These are phyloP conservation scores for Tokudaia muenninki DNA, from an alignment of 2,797 vertebrate genomes.

Conservation along the genomic window DNA sequence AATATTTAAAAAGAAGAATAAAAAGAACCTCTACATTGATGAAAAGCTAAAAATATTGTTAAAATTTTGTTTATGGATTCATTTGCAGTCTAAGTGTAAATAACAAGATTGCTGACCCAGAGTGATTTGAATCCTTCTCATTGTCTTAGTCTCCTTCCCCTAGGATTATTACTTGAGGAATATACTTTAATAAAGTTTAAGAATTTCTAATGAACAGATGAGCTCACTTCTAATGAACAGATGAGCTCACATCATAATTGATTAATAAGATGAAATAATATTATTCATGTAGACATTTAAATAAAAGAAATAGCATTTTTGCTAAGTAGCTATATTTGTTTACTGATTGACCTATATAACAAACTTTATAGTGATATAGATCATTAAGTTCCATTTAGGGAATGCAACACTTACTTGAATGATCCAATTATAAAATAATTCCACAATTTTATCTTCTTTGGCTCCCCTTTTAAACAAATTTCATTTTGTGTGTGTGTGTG, in stretches of 20 bases:
- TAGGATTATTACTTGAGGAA: neutral
- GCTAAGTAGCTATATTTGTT: neutral
- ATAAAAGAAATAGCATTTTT: neutral
- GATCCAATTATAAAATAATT: neutral
- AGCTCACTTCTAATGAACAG: neutral
- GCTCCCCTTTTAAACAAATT: neutral
- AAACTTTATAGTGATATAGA: neutral
- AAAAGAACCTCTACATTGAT: neutral
- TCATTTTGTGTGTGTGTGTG: neutral
- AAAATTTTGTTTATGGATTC: neutral
- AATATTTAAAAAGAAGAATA: no score
- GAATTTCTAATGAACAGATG: conserved; percentile 5
- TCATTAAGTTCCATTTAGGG: neutral
- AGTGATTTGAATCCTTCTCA: neutral
- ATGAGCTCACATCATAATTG: neutral
- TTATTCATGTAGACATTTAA: conserved; percentile 45
- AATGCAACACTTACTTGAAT: neutral
- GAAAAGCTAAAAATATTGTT: neutral
- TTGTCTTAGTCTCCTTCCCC: neutral
- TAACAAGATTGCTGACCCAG: neutral
- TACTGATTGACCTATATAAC: neutral
- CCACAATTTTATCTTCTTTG: neutral
- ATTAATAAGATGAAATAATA: neutral
- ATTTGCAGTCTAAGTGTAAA: neutral
- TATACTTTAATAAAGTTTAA: neutral